Conservation (phyloP, 1,140 invertebrate species). For the Andricus grossulariae region DNA sequence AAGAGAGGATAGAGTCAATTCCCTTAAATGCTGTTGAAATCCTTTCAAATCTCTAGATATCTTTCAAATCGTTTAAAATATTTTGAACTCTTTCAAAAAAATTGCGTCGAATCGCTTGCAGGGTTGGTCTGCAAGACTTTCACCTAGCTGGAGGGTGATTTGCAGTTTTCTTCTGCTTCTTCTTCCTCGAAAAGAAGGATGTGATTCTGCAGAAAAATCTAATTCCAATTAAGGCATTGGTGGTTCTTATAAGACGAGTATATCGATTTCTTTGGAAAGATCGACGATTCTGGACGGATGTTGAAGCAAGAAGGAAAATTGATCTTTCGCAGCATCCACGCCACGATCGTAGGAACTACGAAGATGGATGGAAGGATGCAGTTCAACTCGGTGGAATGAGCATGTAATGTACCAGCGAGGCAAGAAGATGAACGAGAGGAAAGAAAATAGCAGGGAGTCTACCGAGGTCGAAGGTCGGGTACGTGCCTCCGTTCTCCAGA, state of each 20-base stretch:
- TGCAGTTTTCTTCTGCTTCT: no score
- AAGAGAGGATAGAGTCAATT: no score
- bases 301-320: background rate
- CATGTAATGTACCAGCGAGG: slow-evolving; percentile 5
- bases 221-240: slow-evolving; percentile 7
- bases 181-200: background rate
- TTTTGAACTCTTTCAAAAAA: no score
- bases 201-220: background rate
- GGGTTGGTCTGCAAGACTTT: no score
- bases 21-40: no score
- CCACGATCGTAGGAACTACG: background rate
- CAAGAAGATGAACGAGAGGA: background rate
- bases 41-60: no score
- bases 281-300: background rate
- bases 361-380: slow-evolving; percentile 21
- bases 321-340: background rate
- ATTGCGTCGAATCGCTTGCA: no score
- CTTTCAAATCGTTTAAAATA: no score
- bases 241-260: no score
- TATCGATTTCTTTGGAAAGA: background rate
- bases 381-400: background rate
- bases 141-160: no score
- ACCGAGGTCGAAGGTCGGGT: background rate
- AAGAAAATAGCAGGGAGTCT: slow-evolving; percentile 26
- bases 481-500: slow-evolving; percentile 14